Conservation (phyloP, 2,113 vertebrate species). For the Pituophis catenifer region DNA sequence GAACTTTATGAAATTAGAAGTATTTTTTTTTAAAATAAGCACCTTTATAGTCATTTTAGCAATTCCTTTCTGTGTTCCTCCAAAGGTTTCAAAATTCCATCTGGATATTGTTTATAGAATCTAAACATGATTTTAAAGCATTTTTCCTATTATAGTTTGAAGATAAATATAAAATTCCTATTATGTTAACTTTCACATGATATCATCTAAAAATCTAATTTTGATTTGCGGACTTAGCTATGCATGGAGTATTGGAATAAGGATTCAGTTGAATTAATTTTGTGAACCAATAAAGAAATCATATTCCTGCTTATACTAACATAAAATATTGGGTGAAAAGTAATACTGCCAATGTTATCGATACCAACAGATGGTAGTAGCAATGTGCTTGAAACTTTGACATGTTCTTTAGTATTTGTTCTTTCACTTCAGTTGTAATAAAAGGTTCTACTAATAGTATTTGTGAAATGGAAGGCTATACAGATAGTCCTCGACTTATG, state of each 20-base stretch:
- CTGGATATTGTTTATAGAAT: neutral
- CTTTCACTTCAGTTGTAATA: neutral
- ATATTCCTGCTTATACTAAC: neutral
- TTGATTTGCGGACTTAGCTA: neutral
- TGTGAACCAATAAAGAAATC: neutral
- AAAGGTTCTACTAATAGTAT: neutral
- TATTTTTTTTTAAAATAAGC: neutral
- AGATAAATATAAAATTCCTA: neutral
- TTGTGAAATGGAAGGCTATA: neutral
- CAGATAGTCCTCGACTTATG: neutral
- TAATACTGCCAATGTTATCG: neutral
- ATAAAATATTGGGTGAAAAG: neutral
- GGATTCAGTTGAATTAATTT: neutral
- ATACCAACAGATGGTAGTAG: neutral
- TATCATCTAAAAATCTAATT: neutral
- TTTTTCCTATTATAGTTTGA: neutral
- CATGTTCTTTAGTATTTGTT: neutral
- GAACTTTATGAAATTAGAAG: neutral
- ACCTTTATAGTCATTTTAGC: neutral
- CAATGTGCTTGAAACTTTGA: neutral
- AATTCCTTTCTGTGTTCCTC: neutral
- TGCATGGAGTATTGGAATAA: neutral
- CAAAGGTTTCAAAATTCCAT: conserved; percentile 15
- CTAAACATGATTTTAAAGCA: neutral
- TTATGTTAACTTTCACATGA: neutral